A percentile compares a stretch with the other conserved stretches of the same genome.
Conservation (phyloP, 2,113 vertebrate genomes). For the Apodemus speciosus region DNA sequence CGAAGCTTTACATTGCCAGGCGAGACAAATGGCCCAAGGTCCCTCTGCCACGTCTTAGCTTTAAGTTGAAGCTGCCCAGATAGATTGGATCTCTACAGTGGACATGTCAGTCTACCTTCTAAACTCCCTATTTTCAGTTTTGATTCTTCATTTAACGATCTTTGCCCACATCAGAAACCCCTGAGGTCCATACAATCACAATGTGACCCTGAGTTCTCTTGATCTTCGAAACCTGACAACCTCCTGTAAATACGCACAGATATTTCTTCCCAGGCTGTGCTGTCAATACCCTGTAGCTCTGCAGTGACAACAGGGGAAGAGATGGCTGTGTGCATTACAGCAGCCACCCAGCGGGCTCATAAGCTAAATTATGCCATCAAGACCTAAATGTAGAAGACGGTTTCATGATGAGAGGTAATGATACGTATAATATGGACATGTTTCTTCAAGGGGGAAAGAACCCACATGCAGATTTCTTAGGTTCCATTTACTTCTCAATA, state of each 20-base stretch:
- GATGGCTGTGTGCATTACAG: neutral
- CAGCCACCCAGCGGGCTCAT: slow-evolving; percentile 13
- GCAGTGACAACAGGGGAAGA: neutral
- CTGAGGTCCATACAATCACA: neutral
- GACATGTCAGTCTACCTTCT: neutral
- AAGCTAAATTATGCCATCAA: slow-evolving; percentile 53
- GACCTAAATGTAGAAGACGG: slow-evolving; percentile 39
- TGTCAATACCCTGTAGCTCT: neutral
- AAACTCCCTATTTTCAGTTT: neutral
- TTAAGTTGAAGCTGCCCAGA: neutral
- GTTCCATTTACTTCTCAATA: slow-evolving; percentile 41
- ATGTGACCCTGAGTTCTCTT: neutral
- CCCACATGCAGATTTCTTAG: slow-evolving; percentile 6
- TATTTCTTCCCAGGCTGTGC: neutral
- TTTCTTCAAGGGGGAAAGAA: slow-evolving; percentile 8
- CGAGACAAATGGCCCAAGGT: neutral
- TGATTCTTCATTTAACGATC: neutral
- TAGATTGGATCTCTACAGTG: neutral
- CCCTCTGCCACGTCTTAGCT: neutral
- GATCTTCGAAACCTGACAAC: slow-evolving; percentile 17
- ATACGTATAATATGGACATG: slow-evolving; percentile 53
- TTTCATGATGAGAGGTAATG: slow-evolving; percentile 66
- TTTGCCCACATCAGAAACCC: neutral
- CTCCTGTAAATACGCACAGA: neutral
- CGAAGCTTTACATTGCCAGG: neutral